These are phyloP conservation scores for Piscicola geometra DNA, from an alignment of 2,888 invertebrate species.

Conservation along the genomic window DNA sequence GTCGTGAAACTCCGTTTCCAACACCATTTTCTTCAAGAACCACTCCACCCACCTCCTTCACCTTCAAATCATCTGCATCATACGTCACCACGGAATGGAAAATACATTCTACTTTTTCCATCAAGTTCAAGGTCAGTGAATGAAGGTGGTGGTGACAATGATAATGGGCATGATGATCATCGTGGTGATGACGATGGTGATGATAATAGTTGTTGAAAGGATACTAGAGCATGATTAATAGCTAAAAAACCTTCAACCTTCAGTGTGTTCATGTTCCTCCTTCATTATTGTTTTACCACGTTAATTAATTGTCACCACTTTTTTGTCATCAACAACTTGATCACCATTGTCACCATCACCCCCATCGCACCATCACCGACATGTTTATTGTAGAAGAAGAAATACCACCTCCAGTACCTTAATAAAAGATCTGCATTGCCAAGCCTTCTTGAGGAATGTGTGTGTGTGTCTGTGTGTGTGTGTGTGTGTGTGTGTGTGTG, in stretches of 20 bases:
- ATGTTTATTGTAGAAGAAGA: too few relatives aligned
- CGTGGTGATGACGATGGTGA: too few relatives aligned
- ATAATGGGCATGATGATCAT: too few relatives aligned
- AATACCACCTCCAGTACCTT: not conserved
- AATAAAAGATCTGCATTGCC: not conserved
- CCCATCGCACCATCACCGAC: constrained; percentile 26
- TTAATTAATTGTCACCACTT: constrained; percentile 21
- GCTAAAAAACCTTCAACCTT: too few relatives aligned
- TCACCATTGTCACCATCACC: constrained; percentile 30
- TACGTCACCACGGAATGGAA: constrained; percentile 34
- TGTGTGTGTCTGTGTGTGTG: not conserved
- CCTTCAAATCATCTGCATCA: constrained; percentile 30
- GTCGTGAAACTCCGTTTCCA: too few relatives aligned
- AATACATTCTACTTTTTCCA: constrained; percentile 31
- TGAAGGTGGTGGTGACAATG: too few relatives aligned
- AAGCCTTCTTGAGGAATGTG: not conserved
- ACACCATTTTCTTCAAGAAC: not conserved
- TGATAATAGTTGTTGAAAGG: too few relatives aligned
- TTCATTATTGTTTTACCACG: too few relatives aligned
- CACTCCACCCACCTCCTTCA: not conserved
- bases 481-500: too few relatives aligned
- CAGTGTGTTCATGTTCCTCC: too few relatives aligned
- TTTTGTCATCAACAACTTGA: constrained; percentile 27
- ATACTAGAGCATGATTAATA: too few relatives aligned
- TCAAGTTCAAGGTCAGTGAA: constrained; percentile 31